These are phyloP conservation scores for Diadema setosum DNA, from an alignment of 35 echinoderm and acorn worm genomes.

Conservation along the genomic window DNA sequence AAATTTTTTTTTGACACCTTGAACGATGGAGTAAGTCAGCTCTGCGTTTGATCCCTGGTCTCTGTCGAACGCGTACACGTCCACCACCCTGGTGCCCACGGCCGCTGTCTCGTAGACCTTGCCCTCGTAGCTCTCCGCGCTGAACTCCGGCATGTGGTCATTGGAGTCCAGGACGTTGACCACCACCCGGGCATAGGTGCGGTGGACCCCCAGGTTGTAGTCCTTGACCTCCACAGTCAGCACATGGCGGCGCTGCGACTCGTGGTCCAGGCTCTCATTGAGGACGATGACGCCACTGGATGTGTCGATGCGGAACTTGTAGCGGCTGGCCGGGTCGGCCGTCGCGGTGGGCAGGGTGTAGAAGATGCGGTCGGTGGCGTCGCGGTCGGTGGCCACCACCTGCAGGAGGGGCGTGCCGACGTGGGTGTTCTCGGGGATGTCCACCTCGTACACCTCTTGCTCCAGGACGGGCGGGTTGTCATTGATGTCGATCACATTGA, in stretches of 20 bases:
- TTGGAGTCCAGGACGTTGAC: conserved; percentile 74
- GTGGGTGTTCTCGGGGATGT: conserved; percentile 49
- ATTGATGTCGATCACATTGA: conserved; percentile 64
- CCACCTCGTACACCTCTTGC: conserved; percentile 68
- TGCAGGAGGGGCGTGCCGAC: conserved; percentile 30
- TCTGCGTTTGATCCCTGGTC: conserved; percentile 85
- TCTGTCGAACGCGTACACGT: conserved; percentile 78
- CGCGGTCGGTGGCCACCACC: conserved; percentile 57
- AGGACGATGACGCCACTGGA: conserved; percentile 51
- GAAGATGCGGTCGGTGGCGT: conserved; percentile 46
- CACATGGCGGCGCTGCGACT: conserved; percentile 57
- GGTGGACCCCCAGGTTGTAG: conserved; percentile 37
- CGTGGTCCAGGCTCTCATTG: conserved; percentile 72
- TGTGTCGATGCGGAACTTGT: conserved; percentile 54
- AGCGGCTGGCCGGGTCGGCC: conserved; percentile 39
- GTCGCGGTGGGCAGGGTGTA: conserved; percentile 59
- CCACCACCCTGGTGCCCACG: conserved; percentile 48
- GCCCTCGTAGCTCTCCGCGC: conserved; percentile 60
- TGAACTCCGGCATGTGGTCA: conserved; percentile 86
- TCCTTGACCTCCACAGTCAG: conserved; percentile 74
- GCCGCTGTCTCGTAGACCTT: conserved; percentile 93
- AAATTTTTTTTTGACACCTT: conserved; percentile 46
- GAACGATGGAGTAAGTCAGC: conserved; percentile 73
- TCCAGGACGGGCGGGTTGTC: conserved; percentile 78
- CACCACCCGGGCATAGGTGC: conserved; percentile 62